Base-by-base conservation (phyloP, 2,888 invertebrate species). In the Ecliptopera silaceata region DNA sequence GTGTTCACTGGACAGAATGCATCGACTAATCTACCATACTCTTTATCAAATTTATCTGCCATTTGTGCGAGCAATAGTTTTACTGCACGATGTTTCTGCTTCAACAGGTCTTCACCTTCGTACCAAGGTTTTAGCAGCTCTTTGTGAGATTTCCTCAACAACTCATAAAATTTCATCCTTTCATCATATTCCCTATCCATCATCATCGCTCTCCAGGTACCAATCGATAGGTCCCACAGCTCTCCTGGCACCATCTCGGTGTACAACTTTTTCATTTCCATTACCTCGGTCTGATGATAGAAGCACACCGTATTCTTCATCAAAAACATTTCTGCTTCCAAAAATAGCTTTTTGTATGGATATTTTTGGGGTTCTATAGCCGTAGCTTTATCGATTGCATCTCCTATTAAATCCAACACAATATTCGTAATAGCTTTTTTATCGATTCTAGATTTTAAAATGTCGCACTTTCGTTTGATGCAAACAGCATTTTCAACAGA, bases 251-350 rank as follows among this genome's bases (percentile, higher is more conserved):
- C 61, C 82, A 91, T 84, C 67, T 87, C 83, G 6, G 59, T 61
- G 44, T 81, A 90, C 3, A 73, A 29, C 3, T 75, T 72, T 46
- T 77, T 82, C 77, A 91, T 76, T 65, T 78, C 80, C 22, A 60
- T 56, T 0, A 91, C 84, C 66, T 88, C 86, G 6, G 88, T 84
- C 64, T 91, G 90, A 61, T 89, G 89, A 61, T 90, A 91, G 56
- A 75, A 90, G 49, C 86, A 88, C 26, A 87, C 80, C 1, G 87
- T 86, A 65, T 91, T 91, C 61, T 84, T 89, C 82, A 88, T 79
- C 3, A 81, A 62, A 72, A 90, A 91, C 10, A 88, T 65, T 70
- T 89, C 87, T 0, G 76, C 77, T 72, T 91, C 90, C 31, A 88
- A 62, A 42, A 90, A 80, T 12, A 76, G 60, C 51, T 86, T 75